Evolutionary conservation across 2,888 invertebrate species (phyloP), one percentile per base, ranked within the genome.

Genomic region (Exocentrus adspersus): DNA sequence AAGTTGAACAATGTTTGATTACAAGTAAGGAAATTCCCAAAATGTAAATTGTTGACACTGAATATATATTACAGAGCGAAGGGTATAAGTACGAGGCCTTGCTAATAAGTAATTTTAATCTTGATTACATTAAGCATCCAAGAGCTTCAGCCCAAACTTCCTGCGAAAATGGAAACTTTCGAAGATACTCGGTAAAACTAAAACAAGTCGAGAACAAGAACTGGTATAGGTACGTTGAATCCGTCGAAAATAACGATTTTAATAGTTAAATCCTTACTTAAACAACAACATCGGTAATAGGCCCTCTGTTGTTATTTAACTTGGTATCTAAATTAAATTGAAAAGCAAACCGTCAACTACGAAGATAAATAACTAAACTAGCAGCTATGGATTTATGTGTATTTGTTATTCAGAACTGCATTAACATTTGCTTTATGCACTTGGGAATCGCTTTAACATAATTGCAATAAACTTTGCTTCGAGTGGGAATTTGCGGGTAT

Each of bases 321-420:
- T 54, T 54, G 57, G n/a, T 46, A 57, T 57, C 45, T 57, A 32
- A 57, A 57, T 57, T 57, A 57, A 46, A 46, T 57, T 57, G 32
- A 17, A 32, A 57, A 14, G 43, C 54, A 43, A 32, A 57, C 57
- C 30, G 57, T 46, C 46, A 46, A 46, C 57, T 46, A 32, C 32
- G 10, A 57, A 57, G 57, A 46, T 46, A 57, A 57, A 46, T 57
- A 57, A 30, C 57, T 45, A 54, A 57, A 57, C 45, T 57, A 57
- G 32, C 32, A 46, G 21, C 46, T 46, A 57, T 57, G 32, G 32
- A 57, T 57, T 57, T 46, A 46, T 46, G 57, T 46, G 19, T 46
- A 57, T 45, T 46, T 57, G 46, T 32, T 57, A 19, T 10, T 45
- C 57, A 57, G 57, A 32, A 46, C 57, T 57, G 32, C 57, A 57